Conservation (phyloP, 2,888 invertebrate species). For the Mythimna loreyi region DNA sequence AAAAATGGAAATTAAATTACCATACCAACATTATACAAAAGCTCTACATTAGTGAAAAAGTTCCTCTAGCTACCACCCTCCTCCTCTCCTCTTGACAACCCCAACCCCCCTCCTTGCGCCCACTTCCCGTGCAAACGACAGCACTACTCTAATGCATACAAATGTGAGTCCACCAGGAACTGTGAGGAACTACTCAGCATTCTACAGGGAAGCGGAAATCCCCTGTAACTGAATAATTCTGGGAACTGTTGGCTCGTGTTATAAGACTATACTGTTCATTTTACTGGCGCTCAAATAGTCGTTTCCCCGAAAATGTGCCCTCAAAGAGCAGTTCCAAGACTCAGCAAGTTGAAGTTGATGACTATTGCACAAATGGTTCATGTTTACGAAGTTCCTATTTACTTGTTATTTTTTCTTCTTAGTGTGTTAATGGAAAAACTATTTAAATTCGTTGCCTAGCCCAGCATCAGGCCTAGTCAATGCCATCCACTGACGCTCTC, state of each 20-base stretch:
- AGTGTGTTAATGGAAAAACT: too few relatives aligned
- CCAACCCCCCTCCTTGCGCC: background rate
- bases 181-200: conserved; percentile 41
- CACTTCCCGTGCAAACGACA: conserved; percentile 12
- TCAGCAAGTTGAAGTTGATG: too few relatives aligned
- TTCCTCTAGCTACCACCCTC: conserved; percentile 2
- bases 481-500: too few relatives aligned
- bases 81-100: background rate
- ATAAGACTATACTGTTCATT: background rate
- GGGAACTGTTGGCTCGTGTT: conserved; percentile 5
- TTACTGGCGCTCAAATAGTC: background rate
- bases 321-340: too few relatives aligned
- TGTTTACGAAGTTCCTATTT: too few relatives aligned
- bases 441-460: too few relatives aligned
- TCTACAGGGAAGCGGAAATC: conserved; percentile 25
- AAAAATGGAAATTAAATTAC: conserved; percentile 20
- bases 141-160: conserved; percentile 51
- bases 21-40: conserved; percentile 7
- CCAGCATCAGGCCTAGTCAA: too few relatives aligned
- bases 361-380: too few relatives aligned
- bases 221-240: conserved; percentile 32
- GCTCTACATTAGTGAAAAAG: conserved; percentile 19
- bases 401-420: too few relatives aligned
- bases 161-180: conserved; percentile 30
- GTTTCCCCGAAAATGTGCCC: background rate